Percentiles rank a stretch among this genome's conserved stretches.
Conservation (phyloP, 2,888 invertebrate species). For the Microctonus hyperodae region DNA sequence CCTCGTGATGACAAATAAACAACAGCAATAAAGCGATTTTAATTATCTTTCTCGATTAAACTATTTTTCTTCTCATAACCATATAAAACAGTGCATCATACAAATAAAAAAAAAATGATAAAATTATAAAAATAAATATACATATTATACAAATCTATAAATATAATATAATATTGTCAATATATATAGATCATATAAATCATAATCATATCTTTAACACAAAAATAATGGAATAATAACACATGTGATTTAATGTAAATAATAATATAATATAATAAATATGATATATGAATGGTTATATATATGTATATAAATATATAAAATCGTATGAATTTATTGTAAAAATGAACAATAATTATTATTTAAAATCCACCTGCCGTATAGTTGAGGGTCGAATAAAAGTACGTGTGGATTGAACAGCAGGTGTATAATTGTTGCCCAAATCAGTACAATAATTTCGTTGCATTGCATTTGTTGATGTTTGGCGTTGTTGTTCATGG, state of each 20-base stretch:
- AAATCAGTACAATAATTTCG: constrained; percentile 50
- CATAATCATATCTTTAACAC: neutral
- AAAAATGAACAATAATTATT: constrained; percentile 37
- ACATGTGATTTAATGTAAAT: too few relatives aligned
- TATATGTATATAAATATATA: too few relatives aligned
- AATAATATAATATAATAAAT: too few relatives aligned
- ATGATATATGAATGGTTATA: too few relatives aligned
- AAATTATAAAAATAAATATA: neutral
- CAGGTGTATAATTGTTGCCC: constrained; percentile 43
- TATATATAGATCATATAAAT: neutral
- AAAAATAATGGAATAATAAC: too few relatives aligned
- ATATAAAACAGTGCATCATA: neutral
- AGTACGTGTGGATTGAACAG: constrained; percentile 38
- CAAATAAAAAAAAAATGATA: neutral
- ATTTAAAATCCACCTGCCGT: constrained; percentile 54
- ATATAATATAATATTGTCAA: constrained; percentile 2
- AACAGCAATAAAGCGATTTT: constrained; percentile 1
- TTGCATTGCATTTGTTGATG: constrained; percentile 49
- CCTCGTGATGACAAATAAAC: neutral
- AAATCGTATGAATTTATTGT: too few relatives aligned
- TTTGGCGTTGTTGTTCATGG: constrained; percentile 40
- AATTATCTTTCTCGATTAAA: neutral
- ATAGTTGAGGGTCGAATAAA: constrained; percentile 49
- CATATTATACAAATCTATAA: neutral
- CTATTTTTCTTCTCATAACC: too few relatives aligned